Conservation (phyloP, 2,888 invertebrate species). For the Kryphioiulus occultus region DNA sequence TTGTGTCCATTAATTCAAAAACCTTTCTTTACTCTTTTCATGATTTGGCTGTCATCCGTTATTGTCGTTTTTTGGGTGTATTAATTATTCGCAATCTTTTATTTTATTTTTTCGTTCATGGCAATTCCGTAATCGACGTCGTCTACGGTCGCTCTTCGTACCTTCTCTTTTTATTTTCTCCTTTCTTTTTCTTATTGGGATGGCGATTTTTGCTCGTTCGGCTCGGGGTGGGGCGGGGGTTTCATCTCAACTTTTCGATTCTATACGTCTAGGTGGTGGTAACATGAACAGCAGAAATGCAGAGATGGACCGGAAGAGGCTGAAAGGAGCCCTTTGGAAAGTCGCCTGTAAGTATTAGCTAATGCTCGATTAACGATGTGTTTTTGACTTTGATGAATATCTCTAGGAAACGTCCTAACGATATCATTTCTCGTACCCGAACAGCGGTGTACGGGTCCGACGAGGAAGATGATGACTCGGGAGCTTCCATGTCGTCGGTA, state of each 20-base stretch:
- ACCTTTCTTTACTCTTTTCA: constrained; percentile 41
- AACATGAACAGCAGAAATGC: neutral
- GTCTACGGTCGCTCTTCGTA: neutral
- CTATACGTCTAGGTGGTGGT: constrained; percentile 43
- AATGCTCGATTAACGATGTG: too few relatives aligned
- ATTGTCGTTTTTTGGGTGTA: constrained; percentile 22
- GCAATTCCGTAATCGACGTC: constrained; percentile 1
- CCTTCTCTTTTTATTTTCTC: neutral
- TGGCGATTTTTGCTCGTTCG: neutral
- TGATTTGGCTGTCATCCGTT: constrained; percentile 36
- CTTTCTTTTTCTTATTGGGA: neutral
- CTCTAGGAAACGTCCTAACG: neutral
- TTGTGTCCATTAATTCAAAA: constrained; percentile 41
- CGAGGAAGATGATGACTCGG: constrained; percentile 33
- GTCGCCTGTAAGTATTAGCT: constrained; percentile 37
- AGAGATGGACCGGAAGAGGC: constrained; percentile 44
- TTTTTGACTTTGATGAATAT: neutral
- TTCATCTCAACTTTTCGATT: constrained; percentile 1
- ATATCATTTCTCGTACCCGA: neutral
- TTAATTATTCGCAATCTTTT: constrained; percentile 26
- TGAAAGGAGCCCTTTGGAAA: constrained; percentile 42
- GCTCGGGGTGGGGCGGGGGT: constrained; percentile 41
- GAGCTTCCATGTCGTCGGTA: constrained; percentile 8
- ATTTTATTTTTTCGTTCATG: constrained; percentile 28
- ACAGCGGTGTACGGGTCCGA: constrained; percentile 43